Base-by-base conservation (phyloP, 2,113 vertebrate genomes). In the Mixornis gularis region DNA sequence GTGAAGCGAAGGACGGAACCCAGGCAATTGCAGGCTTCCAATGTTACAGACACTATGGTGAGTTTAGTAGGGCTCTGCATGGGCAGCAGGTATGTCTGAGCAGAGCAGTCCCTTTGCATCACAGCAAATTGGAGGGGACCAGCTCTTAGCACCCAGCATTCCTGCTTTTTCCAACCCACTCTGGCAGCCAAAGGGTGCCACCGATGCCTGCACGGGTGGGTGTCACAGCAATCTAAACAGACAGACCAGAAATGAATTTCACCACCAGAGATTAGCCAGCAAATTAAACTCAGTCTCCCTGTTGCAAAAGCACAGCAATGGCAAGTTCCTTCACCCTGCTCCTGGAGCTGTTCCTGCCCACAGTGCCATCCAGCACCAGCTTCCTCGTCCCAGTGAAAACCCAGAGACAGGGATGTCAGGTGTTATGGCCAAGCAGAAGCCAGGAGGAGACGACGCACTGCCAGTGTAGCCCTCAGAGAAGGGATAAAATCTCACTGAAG, bases 241-340 rank as follows among this genome's bases (percentile, higher is more conserved):
- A 84, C 72, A 92, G 86, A 90, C 73, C 77, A 95, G 93, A 95
- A 94, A 90, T 48, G 0, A 95, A 87, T 90, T 93, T 87, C 83
- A 90, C 53, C 69, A 62, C 63, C 80, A 53, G 86, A 92, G 73
- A 95, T 79, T 30, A 93, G 48, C 65, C 78, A 94, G 80, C 77
- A 92, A 94, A 95, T 90, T 90, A 90, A 92, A 80, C n/a, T 82
- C 74, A 60, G 38, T 26, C 44, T 81, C 49, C 16, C 65, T 69
- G 86, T 64, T 0, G 0, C 29, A 68, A 84, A 81, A 94, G 55
- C 6, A 0, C 62, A 76, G 70, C 1, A 2, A 79, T 40, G 38
- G 74, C 27, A 85, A 72, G 62, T 0, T 3, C 46, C 59, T 62
- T 65, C 3, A 0, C 43, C 22, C 9, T 0, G 0, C 17, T 87